These are phyloP conservation scores for Caerostris extrusa DNA, from an alignment of 1,140 invertebrate genomes.

Conservation along the genomic window DNA sequence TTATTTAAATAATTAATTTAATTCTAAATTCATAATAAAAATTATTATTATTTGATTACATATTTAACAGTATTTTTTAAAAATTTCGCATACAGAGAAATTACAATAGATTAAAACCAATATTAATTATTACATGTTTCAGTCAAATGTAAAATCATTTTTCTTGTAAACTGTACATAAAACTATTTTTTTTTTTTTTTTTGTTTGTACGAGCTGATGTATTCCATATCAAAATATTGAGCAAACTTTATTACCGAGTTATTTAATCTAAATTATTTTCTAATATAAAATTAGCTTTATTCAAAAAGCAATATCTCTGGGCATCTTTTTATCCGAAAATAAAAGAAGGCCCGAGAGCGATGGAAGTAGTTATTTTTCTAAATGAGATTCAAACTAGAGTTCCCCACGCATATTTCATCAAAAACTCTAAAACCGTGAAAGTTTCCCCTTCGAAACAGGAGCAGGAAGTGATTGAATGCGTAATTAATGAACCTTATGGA, in stretches of 20 bases:
- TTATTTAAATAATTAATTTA: no score
- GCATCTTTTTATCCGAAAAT: background rate
- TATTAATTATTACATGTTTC: no score
- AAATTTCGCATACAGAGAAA: no score
- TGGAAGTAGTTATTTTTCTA: background rate
- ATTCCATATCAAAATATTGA: background rate
- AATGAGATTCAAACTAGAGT: background rate
- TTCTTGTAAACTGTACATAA: no score
- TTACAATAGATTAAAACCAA: no score
- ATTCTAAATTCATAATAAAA: no score
- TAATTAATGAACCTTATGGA: slow-evolving; percentile 55
- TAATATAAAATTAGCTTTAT: background rate
- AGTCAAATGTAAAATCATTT: no score
- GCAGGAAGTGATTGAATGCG: slow-evolving; percentile 50
- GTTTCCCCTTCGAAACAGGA: background rate
- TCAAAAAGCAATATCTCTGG: no score
- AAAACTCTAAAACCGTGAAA: slow-evolving; percentile 47
- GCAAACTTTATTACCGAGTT: background rate
- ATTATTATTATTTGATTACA: no score
- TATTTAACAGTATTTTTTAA: no score
- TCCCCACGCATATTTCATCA: slow-evolving; percentile 24
- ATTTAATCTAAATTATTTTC: background rate
- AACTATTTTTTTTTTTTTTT: no score
- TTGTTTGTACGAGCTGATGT: background rate
- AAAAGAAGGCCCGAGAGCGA: background rate